Conservation (phyloP, 2,113 vertebrate species). For the Symphodus melops region DNA sequence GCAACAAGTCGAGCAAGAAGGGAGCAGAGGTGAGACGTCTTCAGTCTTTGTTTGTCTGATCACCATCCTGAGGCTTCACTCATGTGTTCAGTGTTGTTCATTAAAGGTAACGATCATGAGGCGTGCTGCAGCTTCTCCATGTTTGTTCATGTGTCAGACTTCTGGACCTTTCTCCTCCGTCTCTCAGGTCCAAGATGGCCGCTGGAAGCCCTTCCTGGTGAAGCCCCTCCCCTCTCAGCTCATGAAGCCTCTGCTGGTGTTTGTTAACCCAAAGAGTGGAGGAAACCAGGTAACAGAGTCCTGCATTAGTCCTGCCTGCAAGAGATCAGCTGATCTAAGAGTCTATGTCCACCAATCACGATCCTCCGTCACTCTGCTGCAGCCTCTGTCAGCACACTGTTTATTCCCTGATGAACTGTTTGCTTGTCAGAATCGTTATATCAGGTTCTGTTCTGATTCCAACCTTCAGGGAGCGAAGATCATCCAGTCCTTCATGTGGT, state of each 20-base stretch:
- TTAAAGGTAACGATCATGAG: too few relatives aligned
- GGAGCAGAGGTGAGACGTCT: conserved; percentile 85
- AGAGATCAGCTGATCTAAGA: too few relatives aligned
- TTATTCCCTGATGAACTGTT: too few relatives aligned
- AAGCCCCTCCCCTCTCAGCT: conserved; percentile 93
- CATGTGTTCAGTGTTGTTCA: too few relatives aligned
- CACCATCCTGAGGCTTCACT: too few relatives aligned
- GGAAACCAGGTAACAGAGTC: conserved; percentile 91
- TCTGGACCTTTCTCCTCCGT: neutral
- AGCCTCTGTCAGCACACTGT: too few relatives aligned
- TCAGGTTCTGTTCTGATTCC: too few relatives aligned
- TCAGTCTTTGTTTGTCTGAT: conserved; percentile 11
- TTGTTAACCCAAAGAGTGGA: conserved; percentile 97
- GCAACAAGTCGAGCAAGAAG: conserved; percentile 93
- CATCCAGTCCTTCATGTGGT: conserved; percentile 97
- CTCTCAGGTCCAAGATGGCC: conserved; percentile 81
- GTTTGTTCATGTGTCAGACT: neutral
- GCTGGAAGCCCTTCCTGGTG: conserved; percentile 94
- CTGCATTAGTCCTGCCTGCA: too few relatives aligned
- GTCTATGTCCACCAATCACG: too few relatives aligned
- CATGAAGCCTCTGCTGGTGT: conserved; percentile 97
- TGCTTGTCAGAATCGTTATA: too few relatives aligned
- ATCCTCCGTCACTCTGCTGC: too few relatives aligned
- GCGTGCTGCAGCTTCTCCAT: too few relatives aligned
- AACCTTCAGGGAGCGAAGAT: conserved; percentile 90